phyloP scores from a whole-genome alignment of 2,797 vertebrate species.

The Dermochelys coriacea region DNA sequence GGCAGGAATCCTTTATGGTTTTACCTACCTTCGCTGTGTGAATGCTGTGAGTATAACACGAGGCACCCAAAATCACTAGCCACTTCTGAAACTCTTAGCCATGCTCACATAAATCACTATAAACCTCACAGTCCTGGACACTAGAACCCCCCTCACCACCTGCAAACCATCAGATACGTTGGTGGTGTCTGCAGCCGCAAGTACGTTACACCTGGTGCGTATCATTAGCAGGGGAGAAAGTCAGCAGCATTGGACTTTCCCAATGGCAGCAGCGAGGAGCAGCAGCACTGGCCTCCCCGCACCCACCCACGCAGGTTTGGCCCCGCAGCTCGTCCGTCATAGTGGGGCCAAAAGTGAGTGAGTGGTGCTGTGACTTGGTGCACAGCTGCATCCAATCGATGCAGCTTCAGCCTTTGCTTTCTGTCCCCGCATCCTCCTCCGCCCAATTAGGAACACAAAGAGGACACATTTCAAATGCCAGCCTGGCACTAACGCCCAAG shows the following conservation, averaged over 20 bases:
- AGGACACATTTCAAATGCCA: neutral
- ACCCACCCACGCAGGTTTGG: neutral
- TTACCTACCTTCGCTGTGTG: neutral
- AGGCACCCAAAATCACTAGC: neutral
- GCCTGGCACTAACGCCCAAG: neutral
- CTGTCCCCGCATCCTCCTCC: neutral
- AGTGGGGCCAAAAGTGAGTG: neutral
- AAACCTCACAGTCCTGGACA: neutral
- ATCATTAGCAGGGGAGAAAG: neutral
- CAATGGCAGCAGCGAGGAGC: neutral
- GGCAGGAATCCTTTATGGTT: neutral
- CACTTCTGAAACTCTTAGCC: neutral
- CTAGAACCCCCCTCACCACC: neutral
- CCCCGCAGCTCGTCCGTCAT: neutral
- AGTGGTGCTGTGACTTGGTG: neutral
- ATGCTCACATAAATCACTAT: neutral
- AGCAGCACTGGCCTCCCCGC: neutral
- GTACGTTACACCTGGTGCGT: fast-evolving
- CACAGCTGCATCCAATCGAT: no score
- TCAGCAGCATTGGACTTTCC: neutral
- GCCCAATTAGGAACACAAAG: neutral
- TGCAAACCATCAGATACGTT: neutral
- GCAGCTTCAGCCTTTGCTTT: neutral
- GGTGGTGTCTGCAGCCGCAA: neutral
- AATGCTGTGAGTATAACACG: neutral